These are phyloP conservation scores for Camelus dromedarius DNA, from an alignment of 2,113 vertebrate species.

Conservation along the genomic window DNA sequence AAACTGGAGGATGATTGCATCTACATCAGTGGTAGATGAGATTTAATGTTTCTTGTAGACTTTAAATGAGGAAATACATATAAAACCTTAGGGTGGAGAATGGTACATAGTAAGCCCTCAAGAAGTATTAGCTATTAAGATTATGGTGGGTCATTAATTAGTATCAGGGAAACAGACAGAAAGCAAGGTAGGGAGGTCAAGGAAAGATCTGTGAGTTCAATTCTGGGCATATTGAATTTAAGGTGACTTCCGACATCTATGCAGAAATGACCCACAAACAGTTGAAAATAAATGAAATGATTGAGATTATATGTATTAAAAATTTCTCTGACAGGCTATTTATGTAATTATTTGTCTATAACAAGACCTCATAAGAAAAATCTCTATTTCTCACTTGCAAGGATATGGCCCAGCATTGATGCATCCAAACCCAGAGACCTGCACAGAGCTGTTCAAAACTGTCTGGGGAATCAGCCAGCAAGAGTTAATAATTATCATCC, in stretches of 20 bases:
- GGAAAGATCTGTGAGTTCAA: background rate
- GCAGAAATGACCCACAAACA: background rate
- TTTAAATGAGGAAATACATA: background rate
- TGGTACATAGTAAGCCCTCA: background rate
- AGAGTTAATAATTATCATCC: background rate
- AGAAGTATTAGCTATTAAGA: background rate
- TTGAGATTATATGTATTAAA: background rate
- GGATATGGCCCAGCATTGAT: background rate
- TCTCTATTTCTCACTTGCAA: slow-evolving; percentile 22
- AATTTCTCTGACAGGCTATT: background rate
- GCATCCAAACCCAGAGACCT: background rate
- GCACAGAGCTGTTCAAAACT: background rate
- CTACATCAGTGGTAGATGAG: background rate
- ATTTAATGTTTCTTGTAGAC: background rate
- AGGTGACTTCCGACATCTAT: background rate
- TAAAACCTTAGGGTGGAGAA: background rate
- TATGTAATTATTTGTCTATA: background rate
- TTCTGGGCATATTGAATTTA: background rate
- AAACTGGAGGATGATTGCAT: background rate
- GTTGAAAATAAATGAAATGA: background rate
- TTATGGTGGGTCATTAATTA: background rate
- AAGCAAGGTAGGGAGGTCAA: background rate
- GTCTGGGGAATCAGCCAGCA: background rate
- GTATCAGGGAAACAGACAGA: background rate
- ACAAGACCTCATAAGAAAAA: background rate